Percentiles rank a stretch among this genome's conserved stretches.
Conservation (phyloP, 2,113 vertebrate species). For the Sinosuthora webbiana region DNA sequence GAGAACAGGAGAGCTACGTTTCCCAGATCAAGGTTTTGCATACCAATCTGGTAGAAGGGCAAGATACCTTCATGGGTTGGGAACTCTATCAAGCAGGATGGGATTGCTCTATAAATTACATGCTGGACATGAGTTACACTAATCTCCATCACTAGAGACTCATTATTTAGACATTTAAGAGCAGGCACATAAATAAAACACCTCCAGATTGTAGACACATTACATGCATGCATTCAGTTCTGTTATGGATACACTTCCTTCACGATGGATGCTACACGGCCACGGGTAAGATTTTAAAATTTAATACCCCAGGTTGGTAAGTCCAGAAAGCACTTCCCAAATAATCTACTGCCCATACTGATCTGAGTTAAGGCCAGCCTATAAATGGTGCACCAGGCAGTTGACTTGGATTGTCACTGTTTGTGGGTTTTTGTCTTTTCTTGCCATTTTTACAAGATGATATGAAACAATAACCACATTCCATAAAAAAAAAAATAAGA, state of each 20-base stretch:
- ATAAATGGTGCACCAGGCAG: constrained; percentile 11
- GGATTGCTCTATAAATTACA: background rate
- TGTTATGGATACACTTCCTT: background rate
- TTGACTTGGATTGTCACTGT: background rate
- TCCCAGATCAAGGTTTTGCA: background rate
- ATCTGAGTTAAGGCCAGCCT: constrained; percentile 55
- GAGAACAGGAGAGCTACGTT: background rate
- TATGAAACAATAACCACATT: background rate
- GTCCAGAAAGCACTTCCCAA: constrained; percentile 63
- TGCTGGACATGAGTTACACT: background rate
- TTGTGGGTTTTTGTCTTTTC: background rate
- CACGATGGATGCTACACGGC: background rate
- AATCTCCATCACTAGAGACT: background rate
- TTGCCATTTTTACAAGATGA: background rate
- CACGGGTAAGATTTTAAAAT: constrained; percentile 58
- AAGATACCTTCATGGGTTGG: background rate
- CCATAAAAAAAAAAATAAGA: background rate
- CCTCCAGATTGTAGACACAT: background rate
- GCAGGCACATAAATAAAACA: constrained; percentile 51
- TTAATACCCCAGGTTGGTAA: constrained; percentile 16
- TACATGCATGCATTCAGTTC: background rate
- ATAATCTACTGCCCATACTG: constrained; percentile 59
- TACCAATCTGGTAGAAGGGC: background rate
- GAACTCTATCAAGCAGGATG: background rate
- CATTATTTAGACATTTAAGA: constrained; percentile 32